Percentiles rank a stretch among this genome's conserved stretches.
These are phyloP conservation scores for Zaprionus ghesquierei DNA, from an alignment of 1,140 invertebrate species.

Conservation along the genomic window DNA sequence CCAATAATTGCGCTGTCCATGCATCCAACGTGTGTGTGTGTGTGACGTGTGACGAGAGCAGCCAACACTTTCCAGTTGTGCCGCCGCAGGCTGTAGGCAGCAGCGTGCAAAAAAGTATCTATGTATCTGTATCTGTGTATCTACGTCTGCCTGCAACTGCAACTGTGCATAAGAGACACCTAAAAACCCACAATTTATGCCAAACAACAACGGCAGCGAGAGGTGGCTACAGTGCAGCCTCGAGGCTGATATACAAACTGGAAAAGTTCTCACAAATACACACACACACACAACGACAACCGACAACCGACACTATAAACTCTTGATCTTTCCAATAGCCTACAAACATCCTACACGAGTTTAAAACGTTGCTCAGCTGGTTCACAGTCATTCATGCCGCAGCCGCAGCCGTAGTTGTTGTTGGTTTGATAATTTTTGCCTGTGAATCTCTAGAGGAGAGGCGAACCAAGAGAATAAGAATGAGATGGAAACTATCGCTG, in stretches of 20 bases:
- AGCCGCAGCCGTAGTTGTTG: constrained; percentile 34
- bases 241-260: constrained; percentile 54
- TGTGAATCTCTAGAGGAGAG: constrained; percentile 42
- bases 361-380: constrained; percentile 64
- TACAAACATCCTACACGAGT: constrained; percentile 81
- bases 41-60: constrained; percentile 10
- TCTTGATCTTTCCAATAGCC: constrained; percentile 82
- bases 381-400: constrained; percentile 73
- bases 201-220: constrained; percentile 49
- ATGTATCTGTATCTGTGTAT: constrained; percentile 45
- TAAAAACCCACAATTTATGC: constrained; percentile 80
- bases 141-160: constrained; percentile 44
- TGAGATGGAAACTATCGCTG: constrained; percentile 31
- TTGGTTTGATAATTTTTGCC: constrained; percentile 50
- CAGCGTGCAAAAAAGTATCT: constrained; percentile 40
- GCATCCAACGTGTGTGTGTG: neutral
- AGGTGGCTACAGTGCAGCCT: constrained; percentile 10
- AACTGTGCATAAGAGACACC: constrained; percentile 58
- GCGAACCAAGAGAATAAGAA: neutral
- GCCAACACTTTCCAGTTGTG: constrained; percentile 71
- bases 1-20: neutral
- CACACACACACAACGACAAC: constrained; percentile 24
- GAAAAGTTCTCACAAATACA: constrained; percentile 64
- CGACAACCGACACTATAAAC: constrained; percentile 59
- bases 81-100: constrained; percentile 29